phyloP scores from a whole-genome alignment of 2,888 invertebrate genomes.

The Plebejus argus region DNA sequence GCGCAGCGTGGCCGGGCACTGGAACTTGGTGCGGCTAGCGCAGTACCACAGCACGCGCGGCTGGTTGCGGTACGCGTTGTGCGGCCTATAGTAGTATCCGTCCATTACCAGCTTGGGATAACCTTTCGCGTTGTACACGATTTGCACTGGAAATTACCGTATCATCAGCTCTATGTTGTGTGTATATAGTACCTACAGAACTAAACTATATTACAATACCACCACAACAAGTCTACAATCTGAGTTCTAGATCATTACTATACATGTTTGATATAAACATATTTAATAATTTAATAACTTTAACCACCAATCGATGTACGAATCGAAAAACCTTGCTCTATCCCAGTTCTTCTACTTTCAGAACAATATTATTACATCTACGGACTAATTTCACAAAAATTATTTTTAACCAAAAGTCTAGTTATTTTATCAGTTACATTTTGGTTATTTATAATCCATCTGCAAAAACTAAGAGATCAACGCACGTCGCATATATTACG shows the following conservation, averaged over 20 bases:
- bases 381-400: too few relatives aligned
- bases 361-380: too few relatives aligned
- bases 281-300: not conserved
- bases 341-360: not conserved
- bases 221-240: not conserved
- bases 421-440: too few relatives aligned
- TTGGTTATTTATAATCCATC: too few relatives aligned
- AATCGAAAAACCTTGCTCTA: not conserved
- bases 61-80: constrained; percentile 72
- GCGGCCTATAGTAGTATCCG: constrained; percentile 68
- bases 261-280: not conserved
- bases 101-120: constrained; percentile 66
- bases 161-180: constrained; percentile 32
- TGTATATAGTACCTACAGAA: not conserved
- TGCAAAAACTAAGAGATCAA: too few relatives aligned
- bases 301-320: not conserved
- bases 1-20: constrained; percentile 63
- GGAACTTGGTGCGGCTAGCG: constrained; percentile 59
- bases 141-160: constrained; percentile 58
- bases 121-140: constrained; percentile 62
- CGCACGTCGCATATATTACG: too few relatives aligned
- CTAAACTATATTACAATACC: not conserved
- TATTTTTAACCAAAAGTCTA: too few relatives aligned
- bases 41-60: constrained; percentile 72
- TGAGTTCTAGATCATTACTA: not conserved